phyloP scores from a whole-genome alignment of 2,113 vertebrate species.

The Cyanoramphus novaezelandiae region DNA sequence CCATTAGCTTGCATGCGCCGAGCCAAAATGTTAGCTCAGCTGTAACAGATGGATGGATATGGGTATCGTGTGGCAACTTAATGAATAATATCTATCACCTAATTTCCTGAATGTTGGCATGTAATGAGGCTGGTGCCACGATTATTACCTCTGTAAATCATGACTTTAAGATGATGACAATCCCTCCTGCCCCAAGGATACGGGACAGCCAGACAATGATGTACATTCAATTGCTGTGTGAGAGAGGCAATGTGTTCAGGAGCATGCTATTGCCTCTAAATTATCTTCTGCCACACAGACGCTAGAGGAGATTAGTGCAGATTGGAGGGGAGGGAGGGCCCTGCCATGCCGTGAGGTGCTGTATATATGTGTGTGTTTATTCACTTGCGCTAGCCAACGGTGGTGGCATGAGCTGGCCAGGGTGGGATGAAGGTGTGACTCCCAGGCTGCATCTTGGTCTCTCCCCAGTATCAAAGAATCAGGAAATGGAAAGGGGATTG shows the following conservation, averaged over 20 bases:
- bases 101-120: constrained; percentile 60
- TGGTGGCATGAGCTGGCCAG: background rate
- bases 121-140: constrained; percentile 56
- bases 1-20: background rate
- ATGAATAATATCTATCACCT: constrained; percentile 73
- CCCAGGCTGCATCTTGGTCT: background rate
- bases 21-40: constrained; percentile 63
- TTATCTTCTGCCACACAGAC: constrained; percentile 19
- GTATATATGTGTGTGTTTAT: background rate
- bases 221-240: constrained; percentile 51
- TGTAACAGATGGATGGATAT: constrained; percentile 60
- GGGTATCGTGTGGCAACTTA: constrained; percentile 58
- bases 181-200: constrained; percentile 52
- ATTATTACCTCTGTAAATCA: constrained; percentile 72
- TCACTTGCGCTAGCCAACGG: background rate
- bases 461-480: background rate
- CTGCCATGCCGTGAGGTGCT: background rate
- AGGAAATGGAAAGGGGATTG: background rate
- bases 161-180: constrained; percentile 50
- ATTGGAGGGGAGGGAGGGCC: background rate
- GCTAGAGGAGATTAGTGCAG: constrained; percentile 1
- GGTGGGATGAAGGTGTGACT: background rate
- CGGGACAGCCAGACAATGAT: constrained; percentile 28
- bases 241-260: background rate
- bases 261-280: background rate